Percentiles rank a stretch among this genome's conserved stretches.
Conservation (phyloP, 2,888 invertebrate genomes). For the Lasioglossum calceatum region DNA sequence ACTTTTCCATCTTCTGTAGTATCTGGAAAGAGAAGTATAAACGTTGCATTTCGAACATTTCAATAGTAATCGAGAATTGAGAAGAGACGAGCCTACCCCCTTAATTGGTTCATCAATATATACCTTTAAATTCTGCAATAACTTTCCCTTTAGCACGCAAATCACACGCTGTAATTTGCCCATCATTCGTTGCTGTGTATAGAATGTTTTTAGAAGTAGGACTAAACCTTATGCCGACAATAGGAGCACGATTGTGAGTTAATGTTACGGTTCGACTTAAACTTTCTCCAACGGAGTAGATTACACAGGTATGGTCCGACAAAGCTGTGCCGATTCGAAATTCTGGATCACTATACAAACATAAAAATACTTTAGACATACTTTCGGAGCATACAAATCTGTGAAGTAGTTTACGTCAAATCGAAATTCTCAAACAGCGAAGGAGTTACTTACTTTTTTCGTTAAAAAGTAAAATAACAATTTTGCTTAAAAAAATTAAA, state of each 20-base stretch:
- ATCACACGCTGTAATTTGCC: slow-evolving; percentile 88
- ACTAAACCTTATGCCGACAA: slow-evolving; percentile 87
- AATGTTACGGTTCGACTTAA: slow-evolving; percentile 82
- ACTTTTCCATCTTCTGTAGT: slow-evolving; percentile 82
- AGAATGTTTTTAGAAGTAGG: slow-evolving; percentile 86
- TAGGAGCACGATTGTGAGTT: slow-evolving; percentile 84
- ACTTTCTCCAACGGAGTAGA: slow-evolving; percentile 85
- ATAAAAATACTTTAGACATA: slow-evolving; percentile 12
- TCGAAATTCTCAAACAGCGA: background rate
- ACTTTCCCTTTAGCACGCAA: slow-evolving; percentile 85
- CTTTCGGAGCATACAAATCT: background rate
- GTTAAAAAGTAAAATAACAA: background rate
- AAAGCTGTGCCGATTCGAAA: slow-evolving; percentile 85
- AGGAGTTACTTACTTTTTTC: background rate
- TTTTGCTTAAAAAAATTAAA: background rate
- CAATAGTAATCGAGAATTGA: background rate
- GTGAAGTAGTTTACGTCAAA: slow-evolving; percentile 20
- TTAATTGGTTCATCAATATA: slow-evolving; percentile 6
- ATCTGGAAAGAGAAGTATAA: slow-evolving; percentile 68
- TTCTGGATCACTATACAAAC: slow-evolving; percentile 75
- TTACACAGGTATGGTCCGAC: slow-evolving; percentile 85
- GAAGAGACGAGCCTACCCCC: too few relatives aligned
- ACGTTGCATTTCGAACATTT: slow-evolving; percentile 73
- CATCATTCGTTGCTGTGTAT: slow-evolving; percentile 87
- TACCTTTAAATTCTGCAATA: slow-evolving; percentile 84